Base-by-base conservation (phyloP, 2,797 vertebrate species). In the Pterois miles region DNA sequence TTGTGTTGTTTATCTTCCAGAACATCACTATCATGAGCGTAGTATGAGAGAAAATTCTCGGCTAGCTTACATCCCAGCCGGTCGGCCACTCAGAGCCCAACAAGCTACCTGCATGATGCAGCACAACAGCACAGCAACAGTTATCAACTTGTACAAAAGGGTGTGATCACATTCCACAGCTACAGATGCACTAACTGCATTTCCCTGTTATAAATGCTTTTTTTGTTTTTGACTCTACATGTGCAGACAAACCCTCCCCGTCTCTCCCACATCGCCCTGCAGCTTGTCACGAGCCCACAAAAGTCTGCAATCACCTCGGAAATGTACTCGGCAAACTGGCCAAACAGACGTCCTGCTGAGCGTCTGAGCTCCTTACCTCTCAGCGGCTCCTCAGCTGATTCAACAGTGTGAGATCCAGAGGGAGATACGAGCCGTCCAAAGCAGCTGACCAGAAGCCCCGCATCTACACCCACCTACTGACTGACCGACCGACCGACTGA, bases 371-470 rank as follows among this genome's bases (percentile, higher is more conserved):
- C n/a, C 87, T 89, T 88, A 92, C 91, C 89, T 90, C 80, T 85
- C 74, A 70, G 78, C 23, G 78, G 79, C 73, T 91, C 82, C 89
- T 89, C 85, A 62, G 91, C 78, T 81, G 86, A 78, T 86, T 90
- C 57, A 80, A 78, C 67, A 33, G 76, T 50, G 81, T 25, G 64
- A 80, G 81, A 89, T 91, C 89, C 88, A 65, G 80, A 84, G 82
- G 84, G 70, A 80, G 78, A 82, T 65, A 62, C 22, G n/a, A 76
- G 57, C 50, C 43, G 76, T 86, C 78, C 80, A 52, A 67, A 85
- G 79, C 82, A 90, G 88, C 84, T 80, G 82, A 88, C 83, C 78
- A 78, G 86, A 85, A 85, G 85, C 75, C 72, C 83, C 38, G 76
- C 89, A 83, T 90, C 77, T 65, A 90, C 72, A 82, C 65, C 69